Percentiles rank a stretch among this genome's conserved stretches.
Conservation (phyloP, 2,888 invertebrate species). For the Andricus curvator region DNA sequence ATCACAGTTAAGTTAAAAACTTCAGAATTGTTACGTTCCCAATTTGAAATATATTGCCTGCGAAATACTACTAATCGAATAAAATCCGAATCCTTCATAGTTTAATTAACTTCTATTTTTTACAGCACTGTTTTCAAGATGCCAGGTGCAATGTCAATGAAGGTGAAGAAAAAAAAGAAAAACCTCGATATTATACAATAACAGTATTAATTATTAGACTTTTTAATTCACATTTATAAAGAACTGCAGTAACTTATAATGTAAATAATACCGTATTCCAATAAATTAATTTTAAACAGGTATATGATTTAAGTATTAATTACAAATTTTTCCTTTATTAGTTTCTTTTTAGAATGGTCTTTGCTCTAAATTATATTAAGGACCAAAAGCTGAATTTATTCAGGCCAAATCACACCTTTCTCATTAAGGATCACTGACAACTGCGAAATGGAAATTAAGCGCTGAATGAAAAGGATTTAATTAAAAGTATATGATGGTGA, state of each 20-base stretch:
- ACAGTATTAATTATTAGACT: constrained; percentile 42
- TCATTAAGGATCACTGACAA: not conserved
- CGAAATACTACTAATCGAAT: not conserved
- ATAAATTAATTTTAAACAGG: not conserved
- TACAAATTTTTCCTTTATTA: not conserved
- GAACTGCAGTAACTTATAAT: constrained; percentile 39
- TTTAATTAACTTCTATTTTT: not conserved
- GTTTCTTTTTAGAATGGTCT: not conserved
- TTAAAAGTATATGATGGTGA: not conserved
- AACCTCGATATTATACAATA: constrained; percentile 77
- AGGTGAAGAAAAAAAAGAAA: constrained; percentile 90
- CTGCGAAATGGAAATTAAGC: not conserved
- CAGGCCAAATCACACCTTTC: not conserved
- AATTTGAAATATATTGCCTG: not conserved
- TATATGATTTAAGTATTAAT: not conserved
- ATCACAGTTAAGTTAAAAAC: not conserved
- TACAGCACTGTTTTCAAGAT: constrained; percentile 94
- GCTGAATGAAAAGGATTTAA: not conserved
- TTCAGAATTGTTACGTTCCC: no score
- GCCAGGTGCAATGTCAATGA: constrained; percentile 88
- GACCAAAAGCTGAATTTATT: not conserved
- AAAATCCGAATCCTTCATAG: not conserved
- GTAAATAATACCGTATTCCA: constrained; percentile 36
- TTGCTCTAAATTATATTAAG: not conserved
- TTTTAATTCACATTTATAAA: constrained; percentile 42